phyloP scores from a whole-genome alignment of 2,113 vertebrate species.

The Capreolus pygargus region DNA sequence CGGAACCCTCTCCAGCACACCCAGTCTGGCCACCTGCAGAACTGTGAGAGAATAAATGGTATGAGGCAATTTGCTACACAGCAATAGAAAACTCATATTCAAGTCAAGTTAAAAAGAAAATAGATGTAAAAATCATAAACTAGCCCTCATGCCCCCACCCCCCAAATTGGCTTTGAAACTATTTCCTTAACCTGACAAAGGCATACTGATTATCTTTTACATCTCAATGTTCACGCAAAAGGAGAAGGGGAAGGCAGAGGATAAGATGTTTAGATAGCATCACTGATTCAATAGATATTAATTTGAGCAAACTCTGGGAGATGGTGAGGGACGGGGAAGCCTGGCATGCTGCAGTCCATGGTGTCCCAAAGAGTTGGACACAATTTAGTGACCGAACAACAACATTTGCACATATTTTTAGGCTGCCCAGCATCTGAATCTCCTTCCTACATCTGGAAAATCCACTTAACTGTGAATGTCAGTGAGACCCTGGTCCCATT shows the following conservation, averaged over 20 bases:
- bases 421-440: neutral
- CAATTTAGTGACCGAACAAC: neutral
- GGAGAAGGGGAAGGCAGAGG: neutral
- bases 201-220: neutral
- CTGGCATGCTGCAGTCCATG: neutral
- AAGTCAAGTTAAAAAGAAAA: neutral
- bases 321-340: neutral
- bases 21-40: neutral
- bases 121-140: neutral
- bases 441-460: neutral
- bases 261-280: neutral
- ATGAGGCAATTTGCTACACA: neutral
- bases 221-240: neutral
- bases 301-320: neutral
- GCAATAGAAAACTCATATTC: neutral
- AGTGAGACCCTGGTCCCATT: neutral
- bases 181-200: neutral
- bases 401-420: neutral
- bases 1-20: neutral
- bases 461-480: neutral
- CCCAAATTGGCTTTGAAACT: neutral
- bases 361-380: neutral
- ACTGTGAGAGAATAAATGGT: neutral
- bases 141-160: neutral
- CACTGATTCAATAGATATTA: neutral